These are phyloP conservation scores for Heterodera filipjevi DNA, from an alignment of 2,888 invertebrate genomes.

Conservation along the genomic window DNA sequence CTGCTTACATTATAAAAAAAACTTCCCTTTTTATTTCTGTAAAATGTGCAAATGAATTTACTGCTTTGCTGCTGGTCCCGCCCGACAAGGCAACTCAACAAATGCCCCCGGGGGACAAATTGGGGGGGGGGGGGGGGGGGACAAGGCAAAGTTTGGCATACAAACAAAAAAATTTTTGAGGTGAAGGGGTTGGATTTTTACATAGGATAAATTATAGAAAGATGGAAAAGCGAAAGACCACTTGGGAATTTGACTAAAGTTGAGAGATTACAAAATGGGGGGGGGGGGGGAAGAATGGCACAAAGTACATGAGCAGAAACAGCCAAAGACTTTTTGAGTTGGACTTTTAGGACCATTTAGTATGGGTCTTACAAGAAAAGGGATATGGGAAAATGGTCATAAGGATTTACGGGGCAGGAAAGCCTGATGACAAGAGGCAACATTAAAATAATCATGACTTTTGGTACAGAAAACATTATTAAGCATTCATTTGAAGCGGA, in stretches of 20 bases:
- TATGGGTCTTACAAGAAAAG: too few species aligned
- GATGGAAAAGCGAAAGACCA: background rate
- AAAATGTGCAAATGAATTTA: too few species aligned
- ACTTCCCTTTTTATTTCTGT: too few species aligned
- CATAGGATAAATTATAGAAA: constrained; percentile 6
- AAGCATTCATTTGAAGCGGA: background rate
- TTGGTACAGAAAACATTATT: background rate
- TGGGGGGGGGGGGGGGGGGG: too few species aligned
- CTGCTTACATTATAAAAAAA: too few species aligned
- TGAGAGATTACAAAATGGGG: background rate
- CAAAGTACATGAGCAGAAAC: background rate
- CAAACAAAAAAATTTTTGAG: background rate
- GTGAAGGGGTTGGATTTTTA: too few species aligned
- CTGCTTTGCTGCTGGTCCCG: background rate
- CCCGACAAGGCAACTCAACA: background rate
- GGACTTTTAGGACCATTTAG: too few species aligned
- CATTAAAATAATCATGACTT: background rate
- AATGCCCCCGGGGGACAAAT: constrained; percentile 1
- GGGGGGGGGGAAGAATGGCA: background rate
- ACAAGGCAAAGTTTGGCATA: background rate
- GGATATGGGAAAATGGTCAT: too few species aligned
- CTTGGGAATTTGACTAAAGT: constrained; percentile 2
- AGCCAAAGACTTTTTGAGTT: too few species aligned
- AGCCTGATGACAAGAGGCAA: background rate
- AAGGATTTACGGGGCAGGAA: too few species aligned